phyloP scores from a whole-genome alignment of 2,888 invertebrate species.

The Icerya purchasi region DNA sequence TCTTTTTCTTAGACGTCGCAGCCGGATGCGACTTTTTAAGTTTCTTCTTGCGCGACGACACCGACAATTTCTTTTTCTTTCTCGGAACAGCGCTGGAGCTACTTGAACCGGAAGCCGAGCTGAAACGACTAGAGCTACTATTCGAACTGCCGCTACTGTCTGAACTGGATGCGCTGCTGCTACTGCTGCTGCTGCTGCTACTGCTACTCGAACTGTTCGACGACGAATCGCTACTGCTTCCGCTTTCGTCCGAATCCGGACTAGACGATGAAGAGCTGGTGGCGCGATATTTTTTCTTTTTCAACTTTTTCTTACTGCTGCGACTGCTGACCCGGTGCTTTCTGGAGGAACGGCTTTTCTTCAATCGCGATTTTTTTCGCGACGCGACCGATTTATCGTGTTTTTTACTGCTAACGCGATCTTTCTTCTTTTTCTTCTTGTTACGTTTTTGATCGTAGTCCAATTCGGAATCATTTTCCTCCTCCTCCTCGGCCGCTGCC shows the following conservation, averaged over 20 bases:
- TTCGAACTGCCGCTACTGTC: neutral
- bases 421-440: neutral
- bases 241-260: neutral
- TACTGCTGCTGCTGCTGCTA: slow-evolving; percentile 1
- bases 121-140: neutral
- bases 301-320: no score
- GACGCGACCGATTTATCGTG: no score
- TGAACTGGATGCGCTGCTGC: neutral
- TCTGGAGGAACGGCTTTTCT: neutral
- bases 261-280: neutral
- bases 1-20: no score
- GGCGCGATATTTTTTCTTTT: neutral
- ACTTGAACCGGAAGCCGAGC: neutral
- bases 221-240: neutral
- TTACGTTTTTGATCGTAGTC: neutral
- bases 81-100: neutral
- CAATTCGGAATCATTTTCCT: neutral
- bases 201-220: neutral
- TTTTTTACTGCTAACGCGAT: no score
- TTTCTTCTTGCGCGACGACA: neutral
- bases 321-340: no score
- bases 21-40: no score
- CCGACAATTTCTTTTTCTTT: neutral
- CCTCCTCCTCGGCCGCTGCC: neutral
- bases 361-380: no score